Evolutionary conservation across 2,888 invertebrate species (phyloP), one percentile per base, ranked within the genome.

Genomic region (Iselma pallidipennis): DNA sequence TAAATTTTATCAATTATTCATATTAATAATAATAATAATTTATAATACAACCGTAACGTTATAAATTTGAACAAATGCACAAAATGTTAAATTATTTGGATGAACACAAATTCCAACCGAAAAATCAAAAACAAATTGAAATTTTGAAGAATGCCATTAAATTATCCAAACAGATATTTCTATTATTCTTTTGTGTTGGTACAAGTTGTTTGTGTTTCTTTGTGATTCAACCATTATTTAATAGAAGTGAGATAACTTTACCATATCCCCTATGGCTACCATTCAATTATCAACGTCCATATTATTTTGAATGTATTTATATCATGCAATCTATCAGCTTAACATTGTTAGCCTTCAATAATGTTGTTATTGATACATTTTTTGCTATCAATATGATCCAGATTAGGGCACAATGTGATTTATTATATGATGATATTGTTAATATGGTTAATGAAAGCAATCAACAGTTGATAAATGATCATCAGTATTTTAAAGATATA

Each of bases 341-440:
- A 1, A 42, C 37, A 12, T 57, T 37, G 14, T 49, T 49, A 23
- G 53, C 49, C 6, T 49, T 61, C 9, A 52, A 26, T 4, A 61
- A 61, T 21, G 51, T 57, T 12, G 42, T 49, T 54, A 23, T 57
- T 10, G 61, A 61, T n/a, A 61, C 61, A 5, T 56, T 60, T 48
- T 55, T 60, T 25, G 26, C 60, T 7, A 56, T 60, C 29, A 23
- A 45, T 12, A 52, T 61, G 53, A 23, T 57, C 12, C 61, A 61
- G 33, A 57, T 61, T 21, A 53, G 61, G 7, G 54, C 57, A 28
- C 61, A 61, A 37, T 61, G 53, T 29, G 61, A 61, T 31, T 26
- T 61, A n/a, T 29, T 61, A 9, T 57, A 54, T 49, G 57, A 61
- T 14, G 37, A 25, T 4, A 57, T 61, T 14, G 48, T 16, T n/a